phyloP scores from a whole-genome alignment of 2,113 vertebrate species.

The Microcebus tavaratra region DNA sequence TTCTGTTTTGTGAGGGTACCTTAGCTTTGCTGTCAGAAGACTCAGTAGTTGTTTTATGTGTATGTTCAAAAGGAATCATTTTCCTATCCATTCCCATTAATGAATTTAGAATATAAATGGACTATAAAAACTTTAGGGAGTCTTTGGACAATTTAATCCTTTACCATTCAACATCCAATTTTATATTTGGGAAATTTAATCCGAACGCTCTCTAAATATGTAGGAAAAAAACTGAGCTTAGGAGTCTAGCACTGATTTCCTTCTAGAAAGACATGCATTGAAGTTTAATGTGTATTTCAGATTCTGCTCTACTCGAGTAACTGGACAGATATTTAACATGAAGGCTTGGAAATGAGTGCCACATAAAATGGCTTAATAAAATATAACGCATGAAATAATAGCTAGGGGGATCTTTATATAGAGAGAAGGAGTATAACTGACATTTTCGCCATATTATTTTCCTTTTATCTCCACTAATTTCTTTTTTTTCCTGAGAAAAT shows the following conservation, averaged over 20 bases:
- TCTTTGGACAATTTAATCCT: background rate
- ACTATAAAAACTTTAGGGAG: background rate
- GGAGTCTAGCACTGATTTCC: background rate
- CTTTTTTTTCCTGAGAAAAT: background rate
- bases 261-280: constrained; percentile 11
- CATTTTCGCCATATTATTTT: background rate
- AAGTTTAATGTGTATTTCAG: background rate
- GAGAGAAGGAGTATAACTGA: background rate
- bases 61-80: background rate
- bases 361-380: background rate
- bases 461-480: background rate
- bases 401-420: background rate
- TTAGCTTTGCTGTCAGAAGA: background rate
- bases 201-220: background rate
- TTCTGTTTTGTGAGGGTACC: background rate
- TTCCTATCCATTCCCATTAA: background rate
- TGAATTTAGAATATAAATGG: background rate
- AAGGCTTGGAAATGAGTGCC: background rate
- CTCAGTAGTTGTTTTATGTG: background rate
- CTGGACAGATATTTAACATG: background rate
- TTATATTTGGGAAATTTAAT: background rate
- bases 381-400: background rate
- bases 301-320: background rate
- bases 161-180: background rate
- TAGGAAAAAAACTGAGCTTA: background rate